Base-by-base conservation (phyloP, 2,113 vertebrate species). In the Phyllostomus discolor region DNA sequence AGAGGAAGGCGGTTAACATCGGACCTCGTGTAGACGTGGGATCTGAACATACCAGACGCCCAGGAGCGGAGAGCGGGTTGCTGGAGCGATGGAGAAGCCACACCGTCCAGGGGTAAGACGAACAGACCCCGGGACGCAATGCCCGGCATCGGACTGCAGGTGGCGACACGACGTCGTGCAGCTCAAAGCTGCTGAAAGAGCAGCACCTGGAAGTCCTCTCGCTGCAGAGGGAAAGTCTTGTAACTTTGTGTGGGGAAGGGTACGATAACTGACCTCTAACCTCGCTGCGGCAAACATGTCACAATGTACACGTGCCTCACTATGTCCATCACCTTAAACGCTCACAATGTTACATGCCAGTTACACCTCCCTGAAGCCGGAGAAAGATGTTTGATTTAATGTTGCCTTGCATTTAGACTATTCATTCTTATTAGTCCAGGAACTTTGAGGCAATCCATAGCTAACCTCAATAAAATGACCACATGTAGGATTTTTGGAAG, bases 131-230 rank as follows among this genome's bases (percentile, higher is more conserved):
- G 3, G 20, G n/a, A 20, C 7, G 54, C 19, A 19, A 22, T 19
- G 20, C 54, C 54, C 54, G 4, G 54, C 19, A 8, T 10, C 6
- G 20, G 52, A 57, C 57, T 0, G 24, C 54, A 22, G 54, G 8
- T 8, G 2, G 19, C 54, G 20, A 8, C 54, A 0, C 20, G 7
- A 20, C 54, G 5, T 1, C 19, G 19, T 12, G 54, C 17, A n/a
- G 46, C 48, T 22, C 10, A 24, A 70, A 2, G 33, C 50, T 24
- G 48, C n/a, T 15, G 22, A 2, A 4, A 35, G 33, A 26, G 22
- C 1, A 16, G 78, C 26, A 5, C 50, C 6, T 2, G 1, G 20
- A 14, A 4, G 76, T 79, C 12, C 33, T 7, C 33, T 0, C 11
- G 10, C 48, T 35, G 20, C 78, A 16, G 50, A 26, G 38, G n/a